phyloP scores from a whole-genome alignment of 64 coral and sea anemone species.

The Exaiptasia diaphana region DNA sequence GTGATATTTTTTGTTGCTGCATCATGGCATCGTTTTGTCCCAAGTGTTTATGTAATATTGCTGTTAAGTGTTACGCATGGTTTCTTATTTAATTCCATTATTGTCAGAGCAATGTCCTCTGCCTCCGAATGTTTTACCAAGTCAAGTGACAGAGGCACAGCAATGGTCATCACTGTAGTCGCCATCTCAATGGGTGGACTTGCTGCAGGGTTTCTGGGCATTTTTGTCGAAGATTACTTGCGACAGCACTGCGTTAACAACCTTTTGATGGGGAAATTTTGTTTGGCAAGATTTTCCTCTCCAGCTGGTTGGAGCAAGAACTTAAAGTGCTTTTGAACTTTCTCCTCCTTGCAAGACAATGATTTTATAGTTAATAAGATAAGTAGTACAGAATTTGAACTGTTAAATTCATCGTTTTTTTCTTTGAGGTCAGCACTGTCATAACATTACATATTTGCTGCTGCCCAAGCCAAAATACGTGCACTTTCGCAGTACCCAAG shows the following conservation, averaged over 20 bases:
- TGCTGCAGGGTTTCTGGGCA: conserved; percentile 11
- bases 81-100: neutral
- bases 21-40: conserved; percentile 50
- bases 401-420: too few species aligned
- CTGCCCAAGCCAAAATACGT: too few species aligned
- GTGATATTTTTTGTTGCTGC: conserved; percentile 23
- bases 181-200: conserved; percentile 8
- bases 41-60: conserved; percentile 29
- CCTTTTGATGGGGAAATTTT: neutral
- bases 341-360: too few species aligned
- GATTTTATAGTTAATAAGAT: too few species aligned
- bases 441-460: too few species aligned
- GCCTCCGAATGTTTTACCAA: neutral
- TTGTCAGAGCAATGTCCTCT: neutral
- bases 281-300: conserved; percentile 33
- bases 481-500: too few species aligned
- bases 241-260: conserved; percentile 7
- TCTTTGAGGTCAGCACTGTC: too few species aligned
- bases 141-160: conserved; percentile 17
- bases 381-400: too few species aligned
- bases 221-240: conserved; percentile 4
- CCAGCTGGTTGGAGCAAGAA: too few species aligned
- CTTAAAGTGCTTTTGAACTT: too few species aligned
- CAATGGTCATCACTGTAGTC: neutral
- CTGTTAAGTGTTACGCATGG: conserved; percentile 26